Percentiles rank a stretch among this genome's conserved stretches.
These are phyloP conservation scores for Gymnogyps californianus DNA, from an alignment of 2,113 vertebrate species.

Conservation along the genomic window DNA sequence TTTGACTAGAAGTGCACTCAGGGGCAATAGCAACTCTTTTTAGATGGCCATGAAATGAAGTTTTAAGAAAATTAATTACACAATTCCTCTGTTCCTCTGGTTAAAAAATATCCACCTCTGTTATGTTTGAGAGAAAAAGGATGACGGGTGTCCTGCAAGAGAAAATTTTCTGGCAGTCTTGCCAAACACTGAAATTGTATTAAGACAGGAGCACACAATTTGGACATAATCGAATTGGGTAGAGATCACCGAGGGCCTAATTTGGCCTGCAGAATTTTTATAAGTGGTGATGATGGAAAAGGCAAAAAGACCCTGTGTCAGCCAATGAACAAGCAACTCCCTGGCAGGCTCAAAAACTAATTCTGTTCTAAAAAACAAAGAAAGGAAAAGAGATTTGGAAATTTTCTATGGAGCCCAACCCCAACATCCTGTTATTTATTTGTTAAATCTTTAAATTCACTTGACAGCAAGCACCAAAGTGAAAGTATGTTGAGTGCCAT, in stretches of 20 bases:
- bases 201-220: neutral
- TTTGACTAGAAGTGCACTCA: neutral
- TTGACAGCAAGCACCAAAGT: constrained; percentile 16
- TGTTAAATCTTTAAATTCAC: constrained; percentile 47
- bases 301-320: neutral
- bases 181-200: neutral
- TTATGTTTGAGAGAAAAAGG: neutral
- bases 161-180: neutral
- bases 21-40: neutral
- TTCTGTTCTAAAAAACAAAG: neutral
- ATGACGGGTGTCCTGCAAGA: neutral
- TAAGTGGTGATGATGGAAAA: neutral
- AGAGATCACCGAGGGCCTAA: neutral
- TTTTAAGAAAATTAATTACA: neutral
- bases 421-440: constrained; percentile 27
- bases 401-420: neutral
- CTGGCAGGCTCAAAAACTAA: neutral
- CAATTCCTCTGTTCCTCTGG: neutral
- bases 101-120: neutral
- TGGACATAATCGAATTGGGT: neutral
- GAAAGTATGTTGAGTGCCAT: constrained; percentile 8
- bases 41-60: neutral
- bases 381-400: constrained; percentile 8
- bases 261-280: neutral
- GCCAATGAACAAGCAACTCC: neutral